Evolutionary conservation across 2,888 invertebrate species (phyloP), one percentile per base, ranked within the genome.

Genomic region (Monoplex corrugatus): DNA sequence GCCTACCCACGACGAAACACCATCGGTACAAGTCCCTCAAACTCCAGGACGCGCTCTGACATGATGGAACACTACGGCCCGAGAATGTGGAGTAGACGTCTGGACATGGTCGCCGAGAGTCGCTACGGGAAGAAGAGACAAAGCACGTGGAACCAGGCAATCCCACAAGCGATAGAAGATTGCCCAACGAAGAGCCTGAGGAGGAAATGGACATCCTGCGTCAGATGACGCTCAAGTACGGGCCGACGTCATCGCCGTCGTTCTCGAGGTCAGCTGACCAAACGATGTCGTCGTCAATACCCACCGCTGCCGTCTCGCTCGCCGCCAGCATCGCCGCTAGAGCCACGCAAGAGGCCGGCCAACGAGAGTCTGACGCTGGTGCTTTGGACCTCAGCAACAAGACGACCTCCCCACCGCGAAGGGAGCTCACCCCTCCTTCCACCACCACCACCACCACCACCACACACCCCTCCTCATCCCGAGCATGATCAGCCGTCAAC

Each of bases 381-480:
- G 95, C 95, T 16, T 92, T 95, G 28, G 95, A 95, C 90, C 93
- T 95, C 68, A 94, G 95, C 13, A 83, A 88, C 87, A 94, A 94
- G 89, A 94, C 93, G 3, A 92, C 93, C 50, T 92, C 91, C n/a
- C 93, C 93, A 8, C 91, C 92, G 43, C 78, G 86, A 50, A 80
- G 84, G n/a, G 45, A 87, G 13, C 32, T 57, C 43, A 85, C 89
- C 1, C 84, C 72, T 35, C 44, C 83, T 16, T 28, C 78, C 23
- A 16, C 44, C 23, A 13, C 57, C 2, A 23, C 68, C 16, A 23
- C 82, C 13, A 28, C 38, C n/a, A 23, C 63, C 13, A n/a, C n/a
- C 43, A 80, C 78, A 19, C 23, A 2, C 50, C 35, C 83, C 75
- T 35, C 68, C 8, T 8, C 28, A 13, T 13, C 23, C 35, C 57